Conservation (phyloP, 2,113 vertebrate species). For the Neogobius melanostomus region DNA sequence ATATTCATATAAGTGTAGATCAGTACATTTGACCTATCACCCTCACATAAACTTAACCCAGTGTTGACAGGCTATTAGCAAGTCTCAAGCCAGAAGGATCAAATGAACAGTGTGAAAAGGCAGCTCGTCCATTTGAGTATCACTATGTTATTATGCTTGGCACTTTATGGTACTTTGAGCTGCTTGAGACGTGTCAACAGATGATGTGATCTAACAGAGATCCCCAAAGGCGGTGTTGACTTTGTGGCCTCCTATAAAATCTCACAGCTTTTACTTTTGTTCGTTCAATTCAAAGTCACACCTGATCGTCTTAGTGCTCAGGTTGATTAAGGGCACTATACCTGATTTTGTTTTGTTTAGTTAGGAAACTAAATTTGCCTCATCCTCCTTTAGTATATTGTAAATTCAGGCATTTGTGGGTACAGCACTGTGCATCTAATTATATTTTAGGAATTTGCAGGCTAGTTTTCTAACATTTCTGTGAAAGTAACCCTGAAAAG, state of each 20-base stretch:
- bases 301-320: neutral
- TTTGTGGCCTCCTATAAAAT: slow-evolving; percentile 9
- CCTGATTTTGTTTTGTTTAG: neutral
- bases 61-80: slow-evolving; percentile 57
- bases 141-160: slow-evolving; percentile 42
- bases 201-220: slow-evolving; percentile 46
- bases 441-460: no score
- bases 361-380: no score
- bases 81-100: slow-evolving; percentile 52
- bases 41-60: slow-evolving; percentile 53
- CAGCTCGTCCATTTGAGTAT: slow-evolving; percentile 33
- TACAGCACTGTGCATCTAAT: no score
- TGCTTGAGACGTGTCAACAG: slow-evolving; percentile 61
- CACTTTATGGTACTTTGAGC: slow-evolving; percentile 39
- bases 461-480: no score
- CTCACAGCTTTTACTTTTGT: neutral
- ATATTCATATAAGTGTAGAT: no score
- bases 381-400: no score
- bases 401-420: no score
- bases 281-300: neutral
- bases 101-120: slow-evolving; percentile 54
- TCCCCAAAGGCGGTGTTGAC: slow-evolving; percentile 14
- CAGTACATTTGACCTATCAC: slow-evolving; percentile 1
- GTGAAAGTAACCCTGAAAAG: no score
- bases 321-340: neutral